Evolutionary conservation across 2,113 vertebrate genomes (phyloP).

Genomic region (Shinisaurus crocodilurus): DNA sequence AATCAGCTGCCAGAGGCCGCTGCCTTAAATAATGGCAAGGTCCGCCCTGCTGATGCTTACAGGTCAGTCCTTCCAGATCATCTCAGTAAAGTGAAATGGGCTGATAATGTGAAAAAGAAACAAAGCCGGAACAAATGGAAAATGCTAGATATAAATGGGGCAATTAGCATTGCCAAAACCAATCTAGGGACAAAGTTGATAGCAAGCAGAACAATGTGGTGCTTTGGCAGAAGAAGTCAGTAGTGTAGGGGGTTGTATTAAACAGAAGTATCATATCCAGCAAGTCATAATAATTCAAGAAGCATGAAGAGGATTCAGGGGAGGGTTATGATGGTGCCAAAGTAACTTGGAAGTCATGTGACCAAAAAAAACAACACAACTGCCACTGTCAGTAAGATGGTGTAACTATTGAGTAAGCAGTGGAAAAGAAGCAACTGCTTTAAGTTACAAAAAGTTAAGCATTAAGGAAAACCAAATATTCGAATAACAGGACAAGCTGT

Average conservation of each 20-base stretch:
- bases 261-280: not conserved
- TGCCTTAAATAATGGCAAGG: not conserved
- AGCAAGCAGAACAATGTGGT: not conserved
- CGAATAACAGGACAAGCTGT: constrained; percentile 1
- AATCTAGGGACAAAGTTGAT: not conserved
- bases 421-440: constrained; percentile 7
- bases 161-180: not conserved
- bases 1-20: not conserved
- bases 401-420: not conserved
- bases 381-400: not conserved
- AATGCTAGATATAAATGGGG: not conserved
- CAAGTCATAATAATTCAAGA: not conserved
- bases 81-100: not conserved
- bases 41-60: too few relatives aligned
- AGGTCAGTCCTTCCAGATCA: not conserved
- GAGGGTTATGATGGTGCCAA: not conserved
- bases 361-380: not conserved
- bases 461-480: not conserved
- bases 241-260: not conserved
- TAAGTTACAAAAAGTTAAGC: not conserved
- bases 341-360: not conserved
- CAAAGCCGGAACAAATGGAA: not conserved
- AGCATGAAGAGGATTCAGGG: not conserved
- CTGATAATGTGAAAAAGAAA: not conserved
- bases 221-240: not conserved